Evolutionary conservation across 2,113 vertebrate genomes (phyloP).

Genomic region (Macquaria australasica): DNA sequence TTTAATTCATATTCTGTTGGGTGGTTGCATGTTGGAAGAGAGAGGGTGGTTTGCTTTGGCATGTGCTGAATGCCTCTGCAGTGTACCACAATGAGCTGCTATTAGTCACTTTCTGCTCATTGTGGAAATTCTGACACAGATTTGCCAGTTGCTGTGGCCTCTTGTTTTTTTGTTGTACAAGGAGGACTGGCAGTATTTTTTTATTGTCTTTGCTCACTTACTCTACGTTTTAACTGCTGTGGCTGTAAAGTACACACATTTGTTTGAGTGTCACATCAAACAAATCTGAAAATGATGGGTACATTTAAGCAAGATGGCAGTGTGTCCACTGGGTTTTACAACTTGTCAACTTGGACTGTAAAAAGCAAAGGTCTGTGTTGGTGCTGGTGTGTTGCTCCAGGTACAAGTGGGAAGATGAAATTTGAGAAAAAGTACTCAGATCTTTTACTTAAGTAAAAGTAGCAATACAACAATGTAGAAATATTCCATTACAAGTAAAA

Average conservation of each 20-base stretch:
- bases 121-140: constrained; percentile 67
- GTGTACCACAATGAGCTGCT: constrained; percentile 18
- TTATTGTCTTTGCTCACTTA: not conserved
- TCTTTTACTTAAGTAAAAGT: not conserved
- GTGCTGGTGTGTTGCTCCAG: not conserved
- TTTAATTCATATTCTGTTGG: constrained; percentile 38
- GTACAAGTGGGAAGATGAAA: not conserved
- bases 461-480: not conserved
- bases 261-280: not conserved
- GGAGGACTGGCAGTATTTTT: not conserved
- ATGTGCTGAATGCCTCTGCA: constrained; percentile 35
- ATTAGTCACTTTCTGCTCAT: constrained; percentile 43
- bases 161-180: constrained; percentile 23
- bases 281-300: not conserved
- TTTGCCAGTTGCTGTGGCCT: constrained; percentile 12
- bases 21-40: constrained; percentile 11
- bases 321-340: not conserved
- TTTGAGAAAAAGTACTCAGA: not conserved
- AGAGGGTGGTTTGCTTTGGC: constrained; percentile 52
- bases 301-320: not conserved
- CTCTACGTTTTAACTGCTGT: not conserved
- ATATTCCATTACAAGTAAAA: not conserved
- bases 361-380: not conserved
- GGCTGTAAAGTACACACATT: not conserved
- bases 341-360: not conserved